Base-by-base conservation (phyloP, 2,888 invertebrate species). In the Plemyria rubiginata region DNA sequence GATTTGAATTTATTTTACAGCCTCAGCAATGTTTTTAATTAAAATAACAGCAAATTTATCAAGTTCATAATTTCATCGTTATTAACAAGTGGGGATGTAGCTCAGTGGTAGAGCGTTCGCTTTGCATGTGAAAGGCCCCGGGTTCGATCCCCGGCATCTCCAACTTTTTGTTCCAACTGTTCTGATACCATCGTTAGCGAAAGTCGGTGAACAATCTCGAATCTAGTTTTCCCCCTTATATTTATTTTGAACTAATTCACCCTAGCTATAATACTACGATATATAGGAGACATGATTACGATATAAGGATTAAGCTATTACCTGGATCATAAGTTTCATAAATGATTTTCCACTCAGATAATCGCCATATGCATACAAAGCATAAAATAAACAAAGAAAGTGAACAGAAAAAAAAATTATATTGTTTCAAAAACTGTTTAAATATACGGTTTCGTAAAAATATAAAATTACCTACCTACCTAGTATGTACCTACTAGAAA, bases 21-120 rank as follows among this genome's bases (percentile, higher is more conserved):
- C 22, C 22, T 2, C 2, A 22, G 22, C 22, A 22, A 22, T 22
- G 22, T 22, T 2, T 22, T 2, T 1, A 22, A 22, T 22, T 22
- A 22, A 22, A 22, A 22, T 2, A 22, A 22, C 22, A 22, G 22
- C 22, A 22, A 22, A 22, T 22, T 22, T 43, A 43, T 4, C 45
- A 9, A 45, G 9, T 2, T 16, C 28, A 41, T 29, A 59, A 54
- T 59, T 74, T 68, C 57, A 36, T 51, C 0, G 1, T 0, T 0
- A 0, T 0, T 4, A 3, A 0, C n/a, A 72, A 41, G 55, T 12
- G 94, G 94, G 94, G 97, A 96, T 97, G 96, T 97, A 97, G 97
- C 97, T 97, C 97, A 97, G 97, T 97, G 97, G 97, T 97, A 97
- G 97, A 97, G 97, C 97, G 97, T 97, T 97, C 97, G 97, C 97